These are phyloP conservation scores for Ranitomeya variabilis DNA, from an alignment of 2,113 vertebrate genomes.

Conservation along the genomic window DNA sequence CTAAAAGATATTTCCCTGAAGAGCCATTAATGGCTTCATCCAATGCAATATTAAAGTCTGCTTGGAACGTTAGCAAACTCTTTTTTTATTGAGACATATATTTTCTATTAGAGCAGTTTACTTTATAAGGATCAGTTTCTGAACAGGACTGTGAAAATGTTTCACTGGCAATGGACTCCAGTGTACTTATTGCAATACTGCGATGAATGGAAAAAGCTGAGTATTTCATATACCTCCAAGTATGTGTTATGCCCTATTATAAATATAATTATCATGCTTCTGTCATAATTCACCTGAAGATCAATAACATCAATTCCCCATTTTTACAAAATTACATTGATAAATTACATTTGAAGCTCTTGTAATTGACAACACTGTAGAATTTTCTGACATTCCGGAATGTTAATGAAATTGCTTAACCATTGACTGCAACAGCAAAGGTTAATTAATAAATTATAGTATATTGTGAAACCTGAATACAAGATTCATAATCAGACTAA, in stretches of 20 bases:
- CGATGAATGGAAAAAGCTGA: conserved; percentile 9
- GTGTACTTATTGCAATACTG: conserved; percentile 9
- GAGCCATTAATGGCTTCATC: conserved; percentile 16
- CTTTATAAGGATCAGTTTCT: conserved; percentile 12
- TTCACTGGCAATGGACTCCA: conserved; percentile 1
- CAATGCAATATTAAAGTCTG: conserved; percentile 38
- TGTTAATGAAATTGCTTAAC: neutral
- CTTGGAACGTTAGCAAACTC: conserved; percentile 34
- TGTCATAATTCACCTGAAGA: neutral
- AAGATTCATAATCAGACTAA: neutral
- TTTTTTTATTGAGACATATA: conserved; percentile 44
- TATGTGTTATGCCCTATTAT: neutral
- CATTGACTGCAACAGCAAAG: neutral
- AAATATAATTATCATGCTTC: conserved; percentile 10
- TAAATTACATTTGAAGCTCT: neutral
- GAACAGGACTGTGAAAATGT: neutral
- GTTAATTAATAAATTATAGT: neutral
- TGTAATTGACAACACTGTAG: neutral
- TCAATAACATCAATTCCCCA: neutral
- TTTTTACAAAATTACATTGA: neutral
- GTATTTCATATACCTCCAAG: neutral
- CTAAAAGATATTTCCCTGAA: conserved; percentile 32
- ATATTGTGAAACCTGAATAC: neutral
- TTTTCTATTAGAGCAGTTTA: conserved; percentile 10
- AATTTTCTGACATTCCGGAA: neutral